Conservation (phyloP, 2,888 invertebrate species). For the Furcula furcula region DNA sequence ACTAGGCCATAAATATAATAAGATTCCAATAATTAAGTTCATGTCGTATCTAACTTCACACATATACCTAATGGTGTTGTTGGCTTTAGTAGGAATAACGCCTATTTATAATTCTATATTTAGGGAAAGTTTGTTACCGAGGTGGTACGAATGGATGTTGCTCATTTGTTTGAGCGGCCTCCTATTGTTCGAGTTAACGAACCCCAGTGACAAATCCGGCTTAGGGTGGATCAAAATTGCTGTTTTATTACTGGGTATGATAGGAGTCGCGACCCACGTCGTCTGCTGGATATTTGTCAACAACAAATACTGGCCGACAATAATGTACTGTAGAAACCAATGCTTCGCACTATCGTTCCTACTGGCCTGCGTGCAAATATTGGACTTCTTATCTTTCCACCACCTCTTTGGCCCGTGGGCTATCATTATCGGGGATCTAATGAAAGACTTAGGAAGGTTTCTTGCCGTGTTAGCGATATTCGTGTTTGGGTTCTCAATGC, state of each 20-base stretch:
- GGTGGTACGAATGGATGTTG: conserved; percentile 98
- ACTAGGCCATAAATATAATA: conserved; percentile 96
- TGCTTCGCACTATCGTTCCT: conserved; percentile 97
- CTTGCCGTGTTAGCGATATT: conserved; percentile 98
- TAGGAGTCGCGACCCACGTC: conserved; percentile 94
- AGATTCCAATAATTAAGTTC: conserved; percentile 99
- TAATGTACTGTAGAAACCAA: conserved; percentile 98
- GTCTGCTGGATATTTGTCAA: conserved; percentile 87
- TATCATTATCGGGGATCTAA: conserved; percentile 97
- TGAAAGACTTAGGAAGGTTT: conserved; percentile 97
- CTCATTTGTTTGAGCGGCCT: conserved; percentile 97
- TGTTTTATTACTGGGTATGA: conserved; percentile 92
- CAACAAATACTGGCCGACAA: conserved; percentile 89
- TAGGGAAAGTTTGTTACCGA: conserved; percentile 89
- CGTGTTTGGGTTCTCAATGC: conserved; percentile 99
- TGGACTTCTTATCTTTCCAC: conserved; percentile 99
- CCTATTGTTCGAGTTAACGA: conserved; percentile 97
- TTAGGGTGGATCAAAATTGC: conserved; percentile 96
- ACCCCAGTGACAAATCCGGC: conserved; percentile 98
- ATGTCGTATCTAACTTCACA: conserved; percentile 99
- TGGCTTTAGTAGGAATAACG: conserved; percentile 94
- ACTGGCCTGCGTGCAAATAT: conserved; percentile 97
- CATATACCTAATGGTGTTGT: conserved; percentile 96
- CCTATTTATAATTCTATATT: conserved; percentile 91
- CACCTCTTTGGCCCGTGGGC: conserved; percentile 99